Evolutionary conservation across 1,140 invertebrate genomes (phyloP).

Genomic region (Spodoptera litura): DNA sequence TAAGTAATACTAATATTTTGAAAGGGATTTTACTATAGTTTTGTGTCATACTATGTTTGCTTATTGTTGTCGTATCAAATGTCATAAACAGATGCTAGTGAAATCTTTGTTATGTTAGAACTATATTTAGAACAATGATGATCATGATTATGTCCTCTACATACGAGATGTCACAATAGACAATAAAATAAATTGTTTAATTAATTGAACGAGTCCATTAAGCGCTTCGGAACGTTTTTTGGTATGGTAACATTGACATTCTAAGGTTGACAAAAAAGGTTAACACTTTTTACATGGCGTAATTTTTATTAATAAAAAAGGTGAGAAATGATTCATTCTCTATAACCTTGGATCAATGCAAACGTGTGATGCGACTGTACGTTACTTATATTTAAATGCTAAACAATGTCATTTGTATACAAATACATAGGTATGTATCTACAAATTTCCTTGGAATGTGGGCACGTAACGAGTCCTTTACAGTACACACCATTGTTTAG

Average conservation of each 20-base stretch:
- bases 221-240: neutral
- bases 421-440: neutral
- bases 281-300: neutral
- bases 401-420: conserved; percentile 40
- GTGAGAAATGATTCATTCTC: conserved; percentile 30
- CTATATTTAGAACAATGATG: conserved; percentile 19
- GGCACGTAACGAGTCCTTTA: neutral
- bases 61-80: neutral
- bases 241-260: conserved; percentile 27
- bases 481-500: conserved; percentile 15
- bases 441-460: conserved; percentile 44
- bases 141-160: neutral
- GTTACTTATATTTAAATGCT: conserved; percentile 43
- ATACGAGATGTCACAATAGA: conserved; percentile 33
- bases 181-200: conserved; percentile 37
- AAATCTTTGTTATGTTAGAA: conserved; percentile 2
- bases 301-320: neutral
- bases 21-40: too few relatives aligned
- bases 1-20: too few relatives aligned
- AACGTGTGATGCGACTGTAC: conserved; percentile 37
- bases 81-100: neutral
- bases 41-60: too few relatives aligned
- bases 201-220: conserved; percentile 4
- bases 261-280: neutral
- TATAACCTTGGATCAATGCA: conserved; percentile 40